Conservation (phyloP, 2,113 vertebrate genomes). For the Xerus inauris region DNA sequence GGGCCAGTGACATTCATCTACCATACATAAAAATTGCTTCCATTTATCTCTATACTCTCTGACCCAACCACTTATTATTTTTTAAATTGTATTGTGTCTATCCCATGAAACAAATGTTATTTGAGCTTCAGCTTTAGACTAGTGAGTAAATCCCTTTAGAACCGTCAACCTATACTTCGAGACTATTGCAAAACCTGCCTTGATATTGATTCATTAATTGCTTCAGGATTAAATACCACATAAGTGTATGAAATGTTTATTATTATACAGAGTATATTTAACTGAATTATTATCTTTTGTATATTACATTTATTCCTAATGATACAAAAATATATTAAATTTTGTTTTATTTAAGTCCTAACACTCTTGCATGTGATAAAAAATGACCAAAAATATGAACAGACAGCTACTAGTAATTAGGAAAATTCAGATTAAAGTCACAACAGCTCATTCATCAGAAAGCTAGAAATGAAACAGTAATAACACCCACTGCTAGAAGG, state of each 20-base stretch:
- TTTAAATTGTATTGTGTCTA: neutral
- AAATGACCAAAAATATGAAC: neutral
- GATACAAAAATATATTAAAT: neutral
- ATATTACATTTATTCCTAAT: neutral
- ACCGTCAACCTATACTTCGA: neutral
- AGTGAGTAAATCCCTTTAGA: neutral
- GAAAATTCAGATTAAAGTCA: constrained; percentile 40
- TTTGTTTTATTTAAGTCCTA: constrained; percentile 28
- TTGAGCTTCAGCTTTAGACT: neutral
- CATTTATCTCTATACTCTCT: neutral
- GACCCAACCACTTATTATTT: neutral
- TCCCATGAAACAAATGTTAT: neutral
- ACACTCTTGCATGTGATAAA: neutral
- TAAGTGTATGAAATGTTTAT: neutral
- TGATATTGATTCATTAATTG: neutral
- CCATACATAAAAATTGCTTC: neutral
- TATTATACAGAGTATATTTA: neutral
- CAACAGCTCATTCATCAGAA: neutral
- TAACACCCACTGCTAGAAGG: neutral
- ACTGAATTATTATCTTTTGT: neutral
- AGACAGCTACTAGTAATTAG: neutral
- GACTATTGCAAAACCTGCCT: neutral
- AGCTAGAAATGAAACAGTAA: constrained; percentile 31
- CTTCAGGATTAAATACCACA: neutral
- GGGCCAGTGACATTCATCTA: neutral